Evolutionary conservation across 1,140 invertebrate species (phyloP).

Genomic region (Stegodyphus mimosarum): DNA sequence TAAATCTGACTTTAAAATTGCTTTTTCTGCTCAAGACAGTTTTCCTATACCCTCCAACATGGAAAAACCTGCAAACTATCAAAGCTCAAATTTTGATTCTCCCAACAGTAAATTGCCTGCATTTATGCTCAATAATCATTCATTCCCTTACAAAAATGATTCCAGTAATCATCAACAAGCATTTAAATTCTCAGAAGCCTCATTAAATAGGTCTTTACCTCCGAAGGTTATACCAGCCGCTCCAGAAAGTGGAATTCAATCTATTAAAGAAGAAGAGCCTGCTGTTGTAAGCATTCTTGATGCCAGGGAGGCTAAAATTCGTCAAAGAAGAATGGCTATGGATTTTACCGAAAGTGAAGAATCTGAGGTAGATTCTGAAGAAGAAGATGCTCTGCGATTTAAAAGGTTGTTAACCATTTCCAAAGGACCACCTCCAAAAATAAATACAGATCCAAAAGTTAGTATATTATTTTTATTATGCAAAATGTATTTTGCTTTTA

Average conservation of each 20-base stretch:
- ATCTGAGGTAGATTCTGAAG: conserved; percentile 56
- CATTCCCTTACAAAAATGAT: no score
- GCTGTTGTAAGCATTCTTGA: conserved; percentile 39
- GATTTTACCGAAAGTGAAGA: conserved; percentile 39
- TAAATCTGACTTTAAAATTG: conserved; percentile 5
- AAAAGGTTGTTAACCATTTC: conserved; percentile 45
- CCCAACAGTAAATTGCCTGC: not conserved
- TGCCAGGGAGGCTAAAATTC: conserved; percentile 27
- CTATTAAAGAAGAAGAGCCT: not conserved
- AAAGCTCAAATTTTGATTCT: conserved; percentile 40
- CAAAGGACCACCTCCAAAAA: conserved; percentile 58
- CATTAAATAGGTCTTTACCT: not conserved
- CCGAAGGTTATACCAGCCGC: not conserved
- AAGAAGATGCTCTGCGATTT: conserved; percentile 39
- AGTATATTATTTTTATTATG: not conserved
- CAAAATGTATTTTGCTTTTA: not conserved
- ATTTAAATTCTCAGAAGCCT: conserved; percentile 7
- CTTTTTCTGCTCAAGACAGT: conserved; percentile 2
- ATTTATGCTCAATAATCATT: conserved; percentile 9
- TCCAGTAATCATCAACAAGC: not conserved
- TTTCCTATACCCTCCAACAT: not conserved
- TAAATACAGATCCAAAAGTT: conserved; percentile 51
- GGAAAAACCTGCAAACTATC: not conserved
- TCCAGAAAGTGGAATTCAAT: conserved; percentile 1
- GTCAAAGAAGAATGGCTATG: conserved; percentile 14